A percentile compares a stretch with the other conserved stretches of the same genome.
Conservation (phyloP, 2,113 vertebrate species). For the Oostethus manadensis region DNA sequence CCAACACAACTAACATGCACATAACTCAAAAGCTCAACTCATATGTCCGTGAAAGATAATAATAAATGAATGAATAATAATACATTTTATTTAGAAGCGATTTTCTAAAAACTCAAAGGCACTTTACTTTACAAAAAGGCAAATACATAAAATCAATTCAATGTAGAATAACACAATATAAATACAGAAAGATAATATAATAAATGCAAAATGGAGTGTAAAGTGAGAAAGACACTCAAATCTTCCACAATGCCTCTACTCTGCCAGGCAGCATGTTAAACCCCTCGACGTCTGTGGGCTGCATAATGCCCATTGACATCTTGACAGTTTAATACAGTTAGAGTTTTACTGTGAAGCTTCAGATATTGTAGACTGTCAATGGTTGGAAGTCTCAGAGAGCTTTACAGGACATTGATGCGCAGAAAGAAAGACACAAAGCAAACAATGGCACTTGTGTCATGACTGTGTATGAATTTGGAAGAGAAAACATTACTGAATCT, state of each 20-base stretch:
- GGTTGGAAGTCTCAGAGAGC: constrained; percentile 1
- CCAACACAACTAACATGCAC: no score
- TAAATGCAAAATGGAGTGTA: not conserved
- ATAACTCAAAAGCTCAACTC: no score
- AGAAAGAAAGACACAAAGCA: not conserved
- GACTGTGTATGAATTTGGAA: not conserved
- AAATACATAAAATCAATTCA: no score
- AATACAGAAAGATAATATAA: no score
- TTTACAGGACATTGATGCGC: not conserved
- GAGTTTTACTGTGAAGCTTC: not conserved
- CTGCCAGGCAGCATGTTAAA: constrained; percentile 1
- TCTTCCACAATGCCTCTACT: not conserved
- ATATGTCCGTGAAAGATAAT: no score
- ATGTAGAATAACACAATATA: no score
- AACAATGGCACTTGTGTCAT: not conserved
- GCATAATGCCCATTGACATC: constrained; percentile 2
- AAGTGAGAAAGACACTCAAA: not conserved
- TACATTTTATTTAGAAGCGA: no score
- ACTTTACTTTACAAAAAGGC: no score
- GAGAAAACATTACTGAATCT: not conserved
- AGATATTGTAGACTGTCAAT: constrained; percentile 5
- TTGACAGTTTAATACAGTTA: constrained; percentile 11
- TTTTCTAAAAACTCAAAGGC: no score
- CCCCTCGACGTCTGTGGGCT: not conserved
- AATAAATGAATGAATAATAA: no score